These are phyloP conservation scores for Pristionchus japonicus DNA, from an alignment of 2,888 invertebrate species.

Conservation along the genomic window DNA sequence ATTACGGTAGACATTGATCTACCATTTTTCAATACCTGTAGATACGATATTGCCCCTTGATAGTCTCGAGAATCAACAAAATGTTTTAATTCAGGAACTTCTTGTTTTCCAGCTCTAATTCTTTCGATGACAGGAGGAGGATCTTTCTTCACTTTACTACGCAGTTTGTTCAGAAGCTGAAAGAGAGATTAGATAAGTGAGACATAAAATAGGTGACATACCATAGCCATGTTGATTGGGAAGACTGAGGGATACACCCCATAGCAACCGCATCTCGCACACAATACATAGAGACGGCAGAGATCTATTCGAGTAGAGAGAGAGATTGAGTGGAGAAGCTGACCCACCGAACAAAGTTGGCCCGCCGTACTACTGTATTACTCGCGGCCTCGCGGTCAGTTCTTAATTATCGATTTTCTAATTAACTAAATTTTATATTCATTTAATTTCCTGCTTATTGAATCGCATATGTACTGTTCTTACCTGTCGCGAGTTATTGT, in stretches of 20 bases:
- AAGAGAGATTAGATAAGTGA: background rate
- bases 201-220: background rate
- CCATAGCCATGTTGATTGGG: slow-evolving; percentile 45
- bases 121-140: background rate
- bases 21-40: slow-evolving; percentile 82
- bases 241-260: background rate
- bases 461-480: background rate
- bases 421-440: background rate
- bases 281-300: background rate
- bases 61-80: slow-evolving; percentile 92
- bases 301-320: background rate
- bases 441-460: background rate
- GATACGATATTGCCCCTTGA: slow-evolving; percentile 90
- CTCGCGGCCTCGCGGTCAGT: background rate
- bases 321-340: background rate
- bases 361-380: background rate
- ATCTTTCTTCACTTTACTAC: slow-evolving; percentile 25
- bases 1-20: slow-evolving; percentile 45
- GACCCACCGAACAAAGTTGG: background rate
- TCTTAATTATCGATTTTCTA: background rate
- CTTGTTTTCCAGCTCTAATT: slow-evolving; percentile 53
- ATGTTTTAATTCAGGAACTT: slow-evolving; percentile 86
- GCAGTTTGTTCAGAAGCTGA: slow-evolving; percentile 41
- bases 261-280: slow-evolving; percentile 41
- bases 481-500: background rate